Base-by-base conservation (phyloP, 2,797 vertebrate genomes). In the Diglossa cyanea region DNA sequence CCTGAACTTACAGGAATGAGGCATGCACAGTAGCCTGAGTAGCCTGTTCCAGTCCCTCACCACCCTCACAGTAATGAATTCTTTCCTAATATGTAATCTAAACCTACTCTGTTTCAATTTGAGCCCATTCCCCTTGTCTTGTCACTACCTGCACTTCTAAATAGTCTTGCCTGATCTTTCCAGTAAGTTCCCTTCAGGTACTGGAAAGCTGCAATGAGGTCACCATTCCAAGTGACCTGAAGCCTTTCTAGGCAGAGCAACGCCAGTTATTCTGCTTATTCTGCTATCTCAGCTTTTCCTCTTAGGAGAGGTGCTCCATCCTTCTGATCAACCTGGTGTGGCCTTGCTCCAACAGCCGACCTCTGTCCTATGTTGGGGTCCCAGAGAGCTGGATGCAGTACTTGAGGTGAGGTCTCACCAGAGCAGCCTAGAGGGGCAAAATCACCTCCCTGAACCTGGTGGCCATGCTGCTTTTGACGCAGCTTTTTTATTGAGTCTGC, bases 291-390 rank as follows among this genome's bases (percentile, higher is more conserved):
- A 9, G 3, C 10, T 37, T n/a, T 42, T 50, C 10, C 8, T 39
- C 13, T 7, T 4, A 6, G n/a, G 21, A n/a, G 15, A 40, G 10
- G n/a, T 57, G 24, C 10, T 55, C 20, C 50, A 33, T 55, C 25
- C 24, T n/a, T 57, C 14, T 63, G n/a, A 51, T 4, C 8, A 18
- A 2, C 17, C 23, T 21, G 14, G 5, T 25, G 57, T 16, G 37
- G 12, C 37, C 6, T 33, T 15, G 4, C 10, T 57, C 44, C 5
- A 2, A 2, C 13, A 33, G 20, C 39, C 2, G 0, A 10, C 26
- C 24, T 63, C 10, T 7, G 44, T 55, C 5, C n/a, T 23, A 0
- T 51, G n/a, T 1, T 39, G 50, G 19, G 19, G 6, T 31, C 24
- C 23, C 20, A 6, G 37, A 39, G 44, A 18, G 4, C 20, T 45